Base-by-base conservation (phyloP, 2,888 invertebrate species). In the Gerosis bhagava region DNA sequence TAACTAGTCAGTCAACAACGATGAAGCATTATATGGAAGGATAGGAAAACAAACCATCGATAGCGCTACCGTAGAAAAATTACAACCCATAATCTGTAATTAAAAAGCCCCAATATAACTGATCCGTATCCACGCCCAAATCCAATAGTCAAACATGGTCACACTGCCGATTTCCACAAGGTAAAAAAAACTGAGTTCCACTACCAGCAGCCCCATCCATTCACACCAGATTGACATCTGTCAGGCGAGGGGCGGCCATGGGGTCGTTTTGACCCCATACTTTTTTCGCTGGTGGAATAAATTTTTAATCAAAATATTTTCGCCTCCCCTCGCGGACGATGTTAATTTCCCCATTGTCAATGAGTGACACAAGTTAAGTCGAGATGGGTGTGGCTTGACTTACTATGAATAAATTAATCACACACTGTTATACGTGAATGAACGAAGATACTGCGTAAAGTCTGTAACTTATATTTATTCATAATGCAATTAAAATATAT, bases 251-350 rank as follows among this genome's bases (percentile, higher is more conserved):
- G 39, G 67, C 65, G 63, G 63, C 53, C 58, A 52, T 53, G 59
- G 67, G 69, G 67, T 61, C 50, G 51, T 40, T 55, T 48, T 67
- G 74, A 77, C 79, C 77, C 75, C 70, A 70, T 63, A 66, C 47
- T 65, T 70, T 66, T 72, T 67, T 63, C 53, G 61, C 73, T 73
- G 73, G 78, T 67, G 62, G 71, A 77, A 79, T 86, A 82, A 78
- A 83, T 83, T 84, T 84, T 84, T 87, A 86, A 87, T 87, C 86
- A 84, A 84, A 87, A 87, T 78, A 84, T 83, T 83, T 81, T 73
- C 61, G 64, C 60, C 67, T 63, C 66, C 76, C 80, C 67, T 73
- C 65, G 55, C 49, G 57, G 25, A 51, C 53, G 56, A 65, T 69
- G 83, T 80, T 81, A 81, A 83, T 84, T 80, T 76, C 60, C 60